A percentile compares a stretch with the other conserved stretches of the same genome.
Evolutionary conservation across 2,888 invertebrate species (phyloP).

Genomic region (Coronaproctus castanopsis): DNA sequence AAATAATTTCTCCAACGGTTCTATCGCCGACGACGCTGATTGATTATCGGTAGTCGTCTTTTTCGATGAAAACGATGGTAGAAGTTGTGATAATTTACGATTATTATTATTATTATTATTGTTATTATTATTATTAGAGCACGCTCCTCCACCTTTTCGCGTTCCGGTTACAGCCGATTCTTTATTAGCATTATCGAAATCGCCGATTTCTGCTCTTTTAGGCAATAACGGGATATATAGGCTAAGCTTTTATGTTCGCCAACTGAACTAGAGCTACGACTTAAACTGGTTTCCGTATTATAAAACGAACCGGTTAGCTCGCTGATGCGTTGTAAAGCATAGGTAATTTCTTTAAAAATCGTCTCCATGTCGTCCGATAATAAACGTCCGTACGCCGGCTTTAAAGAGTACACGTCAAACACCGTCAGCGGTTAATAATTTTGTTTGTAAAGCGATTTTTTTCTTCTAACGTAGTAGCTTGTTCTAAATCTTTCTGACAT

Average conservation of each 20-base stretch:
- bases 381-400: constrained; percentile 53
- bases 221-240: constrained; percentile 66
- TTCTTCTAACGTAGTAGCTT: constrained; percentile 66
- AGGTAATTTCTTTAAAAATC: constrained; percentile 63
- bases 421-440: constrained; percentile 46
- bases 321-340: constrained; percentile 48
- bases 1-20: not conserved
- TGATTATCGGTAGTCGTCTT: not conserved
- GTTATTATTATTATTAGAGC: too few species aligned
- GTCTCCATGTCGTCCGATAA: constrained; percentile 54
- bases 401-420: constrained; percentile 32
- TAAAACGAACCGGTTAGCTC: constrained; percentile 53
- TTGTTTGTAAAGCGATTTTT: constrained; percentile 68
- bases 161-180: not conserved
- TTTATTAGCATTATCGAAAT: constrained; percentile 46
- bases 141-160: constrained; percentile 7
- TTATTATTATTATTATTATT: constrained; percentile 7
- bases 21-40: not conserved
- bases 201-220: constrained; percentile 85
- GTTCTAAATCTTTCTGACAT: constrained; percentile 69
- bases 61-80: not conserved
- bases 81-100: constrained; percentile 1
- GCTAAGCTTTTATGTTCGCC: constrained; percentile 76
- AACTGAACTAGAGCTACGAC: constrained; percentile 79
- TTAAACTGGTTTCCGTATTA: constrained; percentile 53